phyloP scores from a whole-genome alignment of 1,140 invertebrate genomes.

The Triops longicaudatus region DNA sequence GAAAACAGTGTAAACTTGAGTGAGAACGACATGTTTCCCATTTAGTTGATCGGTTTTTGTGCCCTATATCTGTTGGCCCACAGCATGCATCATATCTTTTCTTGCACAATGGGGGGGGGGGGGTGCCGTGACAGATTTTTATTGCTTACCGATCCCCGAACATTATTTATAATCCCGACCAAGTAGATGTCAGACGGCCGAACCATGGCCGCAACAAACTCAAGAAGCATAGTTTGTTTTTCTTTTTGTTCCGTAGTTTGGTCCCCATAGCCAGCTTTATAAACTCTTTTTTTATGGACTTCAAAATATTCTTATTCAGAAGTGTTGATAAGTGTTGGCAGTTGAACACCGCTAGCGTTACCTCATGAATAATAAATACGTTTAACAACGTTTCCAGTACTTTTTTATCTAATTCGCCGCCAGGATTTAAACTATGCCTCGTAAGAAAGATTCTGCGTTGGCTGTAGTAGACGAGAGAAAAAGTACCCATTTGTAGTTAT shows the following conservation, averaged over 20 bases:
- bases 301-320: background rate
- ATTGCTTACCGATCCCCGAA: conserved; percentile 8
- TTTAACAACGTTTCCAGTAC: background rate
- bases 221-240: background rate
- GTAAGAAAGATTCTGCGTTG: background rate
- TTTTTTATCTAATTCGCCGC: background rate
- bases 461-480: background rate
- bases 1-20: background rate
- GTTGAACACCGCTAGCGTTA: background rate
- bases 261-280: background rate
- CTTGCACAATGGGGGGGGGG: background rate
- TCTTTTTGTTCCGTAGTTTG: background rate
- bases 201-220: background rate
- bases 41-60: background rate
- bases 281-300: background rate
- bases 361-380: background rate
- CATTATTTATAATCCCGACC: background rate
- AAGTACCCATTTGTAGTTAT: background rate
- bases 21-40: background rate
- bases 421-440: background rate
- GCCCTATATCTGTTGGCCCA: background rate
- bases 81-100: conserved; percentile 2
- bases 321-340: background rate
- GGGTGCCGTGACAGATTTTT: background rate
- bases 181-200: background rate